Evolutionary conservation across 2,888 invertebrate species (phyloP), one percentile per base, ranked within the genome.

Genomic region (Iselma pallidipennis): DNA sequence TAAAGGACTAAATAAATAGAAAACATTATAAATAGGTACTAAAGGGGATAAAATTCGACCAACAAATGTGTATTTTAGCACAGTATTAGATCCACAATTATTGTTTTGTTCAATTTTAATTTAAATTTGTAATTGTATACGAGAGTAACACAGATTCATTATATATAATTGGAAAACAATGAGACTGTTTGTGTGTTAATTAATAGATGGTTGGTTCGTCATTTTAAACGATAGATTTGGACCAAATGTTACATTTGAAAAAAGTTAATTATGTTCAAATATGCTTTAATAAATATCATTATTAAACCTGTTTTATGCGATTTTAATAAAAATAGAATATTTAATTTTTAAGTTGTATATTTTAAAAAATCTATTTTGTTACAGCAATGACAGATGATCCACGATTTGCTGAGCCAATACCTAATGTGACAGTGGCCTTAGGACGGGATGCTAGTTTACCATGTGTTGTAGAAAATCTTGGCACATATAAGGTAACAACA

Each of bases 401-500:
- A 19, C 89, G 91, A 76, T 95, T 95, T 79, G 88, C 93, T 29
- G 95, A 94, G 82, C 93, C 94, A 55, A 95, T 95, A 75, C 94
- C 94, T 52, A 95, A 95, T 82, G 93, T 95, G 75, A 95, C 95
- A 16, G 94, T 95, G 70, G 93, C 95, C 52, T 87, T 95, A 57
- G 95, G 95, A 69, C 85, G 95, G 72, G 95, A 95, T 81, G 95
- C 94, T 70, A 93, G 91, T 79, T 84, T 95, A 72, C 94, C 94
- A 14, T 95, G 95, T 80, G 93, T 94, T 67, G 93, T 95, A 63
- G 92, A 95, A 78, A 93, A 94, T 80, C 89, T 95, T 74, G 94
- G 94, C 72, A 88, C 89, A 61, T 94, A 94, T 78, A 94, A 94
- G 90, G 95, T 94, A 83, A 83, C 81, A 63, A 45, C 21, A 55